Percentiles rank a stretch among this genome's conserved stretches.
Conservation (phyloP, 2,888 invertebrate species). For the Hypomecis punctinalis region DNA sequence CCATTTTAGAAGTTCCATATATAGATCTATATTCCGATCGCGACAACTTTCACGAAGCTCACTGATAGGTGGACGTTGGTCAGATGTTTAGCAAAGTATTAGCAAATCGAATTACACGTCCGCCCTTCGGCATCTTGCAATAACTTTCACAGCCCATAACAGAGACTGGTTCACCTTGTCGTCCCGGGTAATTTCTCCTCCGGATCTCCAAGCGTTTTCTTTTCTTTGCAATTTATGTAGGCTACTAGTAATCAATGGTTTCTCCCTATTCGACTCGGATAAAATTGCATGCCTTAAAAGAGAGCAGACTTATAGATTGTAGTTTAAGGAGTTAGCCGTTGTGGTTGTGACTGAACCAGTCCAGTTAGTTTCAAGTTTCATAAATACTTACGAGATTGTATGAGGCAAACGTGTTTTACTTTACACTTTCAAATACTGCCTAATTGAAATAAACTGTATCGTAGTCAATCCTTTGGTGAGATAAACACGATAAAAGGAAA, state of each 20-base stretch:
- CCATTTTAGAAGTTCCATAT: no score
- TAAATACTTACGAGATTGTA: slow-evolving; percentile 49
- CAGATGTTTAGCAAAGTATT: slow-evolving; percentile 44
- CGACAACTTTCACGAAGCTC: slow-evolving; percentile 37
- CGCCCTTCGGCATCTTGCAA: slow-evolving; percentile 47
- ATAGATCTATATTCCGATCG: not conserved
- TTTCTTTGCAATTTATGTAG: slow-evolving; percentile 76
- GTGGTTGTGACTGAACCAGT: slow-evolving; percentile 51
- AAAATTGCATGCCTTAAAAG: slow-evolving; percentile 65
- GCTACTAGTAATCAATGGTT: slow-evolving; percentile 74
- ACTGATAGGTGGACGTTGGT: slow-evolving; percentile 27
- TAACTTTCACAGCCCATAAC: slow-evolving; percentile 78
- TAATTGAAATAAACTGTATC: slow-evolving; percentile 28
- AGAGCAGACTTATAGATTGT: slow-evolving; percentile 59
- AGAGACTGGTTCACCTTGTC: slow-evolving; percentile 72
- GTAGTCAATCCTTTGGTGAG: slow-evolving; percentile 43
- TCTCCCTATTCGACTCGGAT: slow-evolving; percentile 69
- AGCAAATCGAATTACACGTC: slow-evolving; percentile 43
- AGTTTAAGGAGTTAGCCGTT: slow-evolving; percentile 45
- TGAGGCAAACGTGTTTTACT: slow-evolving; percentile 48
- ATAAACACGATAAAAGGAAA: no score
- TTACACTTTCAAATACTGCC: slow-evolving; percentile 52
- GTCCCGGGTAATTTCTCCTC: slow-evolving; percentile 72
- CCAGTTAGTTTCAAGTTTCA: slow-evolving; percentile 53
- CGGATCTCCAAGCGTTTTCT: slow-evolving; percentile 72